Base-by-base conservation (phyloP, 2,113 vertebrate genomes). In the Reinhardtius hippoglossoides region DNA sequence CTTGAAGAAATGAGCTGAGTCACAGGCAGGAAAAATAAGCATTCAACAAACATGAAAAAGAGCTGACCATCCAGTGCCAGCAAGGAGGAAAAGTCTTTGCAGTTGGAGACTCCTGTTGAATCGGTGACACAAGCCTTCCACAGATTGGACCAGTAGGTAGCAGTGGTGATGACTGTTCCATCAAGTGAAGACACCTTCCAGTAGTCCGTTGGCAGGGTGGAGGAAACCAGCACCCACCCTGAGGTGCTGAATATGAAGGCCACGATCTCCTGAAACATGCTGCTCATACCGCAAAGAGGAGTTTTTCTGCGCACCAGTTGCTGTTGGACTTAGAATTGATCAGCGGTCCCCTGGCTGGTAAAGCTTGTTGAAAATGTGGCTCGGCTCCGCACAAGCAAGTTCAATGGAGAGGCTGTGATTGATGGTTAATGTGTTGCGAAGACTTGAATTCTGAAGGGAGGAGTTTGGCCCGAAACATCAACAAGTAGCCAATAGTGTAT, bases 41-140 rank as follows among this genome's bases (percentile, higher is more conserved):
- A 69, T 57, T 31, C 54, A 52, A 50, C 1, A 42, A 79, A 15
- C 42, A 50, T 10, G 18, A 31, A 80, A 84, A 71, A 21, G n/a
- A 50, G 75, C 96, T 89, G 92, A 98, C 97, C 97, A 89, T 98
- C 96, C 91, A 99, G 92, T 3, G 97, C 97, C 91, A 99, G 94
- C 97, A 99, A 95, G 15, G 96, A 98, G 50, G 96, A 94, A 89
- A 98, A 98, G 82, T 98, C 96, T 92, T 96, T 98, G 95, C 97
- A 98, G 95, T 96, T 97, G 91, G 96, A 96, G 50, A 99, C 93
- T 21, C 97, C 97, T 0, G 97, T 97, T 69, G 97, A 99, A 91
- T 99, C 97, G 14, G 96, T 98, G 42, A 98, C 97, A 84, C 97
- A 99, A 0, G 95, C 92, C 90, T 98, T 99, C 97, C 97, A 98